A percentile compares a stretch with the other conserved stretches of the same genome.
phyloP scores from a whole-genome alignment of 2,888 invertebrate genomes.

The Polylopha cassiicola region DNA sequence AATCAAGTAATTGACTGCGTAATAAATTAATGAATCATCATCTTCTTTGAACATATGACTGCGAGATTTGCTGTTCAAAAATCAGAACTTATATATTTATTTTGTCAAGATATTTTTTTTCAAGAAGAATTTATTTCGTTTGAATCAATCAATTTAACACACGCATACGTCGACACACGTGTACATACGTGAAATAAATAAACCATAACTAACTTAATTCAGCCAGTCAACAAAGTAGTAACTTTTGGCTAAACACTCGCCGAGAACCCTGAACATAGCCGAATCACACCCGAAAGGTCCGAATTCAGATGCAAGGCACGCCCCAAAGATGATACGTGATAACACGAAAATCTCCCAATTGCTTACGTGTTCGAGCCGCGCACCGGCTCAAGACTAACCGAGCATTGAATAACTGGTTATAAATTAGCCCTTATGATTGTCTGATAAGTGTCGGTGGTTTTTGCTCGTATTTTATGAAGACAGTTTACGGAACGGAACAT shows the following conservation, averaged over 20 bases:
- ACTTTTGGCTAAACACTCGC: neutral
- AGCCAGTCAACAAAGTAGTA: too few relatives aligned
- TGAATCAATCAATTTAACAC: too few relatives aligned
- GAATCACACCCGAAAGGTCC: constrained; percentile 20
- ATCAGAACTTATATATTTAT: too few relatives aligned
- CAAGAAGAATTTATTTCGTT: too few relatives aligned
- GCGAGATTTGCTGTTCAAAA: too few relatives aligned
- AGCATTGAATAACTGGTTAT: constrained; percentile 70
- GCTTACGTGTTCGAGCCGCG: constrained; percentile 70
- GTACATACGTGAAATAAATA: too few relatives aligned
- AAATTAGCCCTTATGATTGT: constrained; percentile 67
- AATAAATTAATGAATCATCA: too few relatives aligned
- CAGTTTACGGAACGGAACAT: constrained; percentile 60
- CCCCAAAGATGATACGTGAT: constrained; percentile 74
- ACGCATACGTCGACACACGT: too few relatives aligned
- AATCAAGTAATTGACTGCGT: too few relatives aligned
- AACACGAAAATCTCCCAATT: constrained; percentile 76
- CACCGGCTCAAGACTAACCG: constrained; percentile 47
- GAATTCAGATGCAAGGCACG: constrained; percentile 59
- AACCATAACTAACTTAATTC: too few relatives aligned
- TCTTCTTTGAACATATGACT: too few relatives aligned
- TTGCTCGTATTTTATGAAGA: constrained; percentile 54
- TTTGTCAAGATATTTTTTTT: too few relatives aligned
- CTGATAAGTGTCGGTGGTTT: constrained; percentile 69
- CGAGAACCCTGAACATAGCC: neutral